A percentile compares a stretch with the other conserved stretches of the same genome.
phyloP scores from a whole-genome alignment of 2,113 vertebrate species.

The Barnardius zonarius region DNA sequence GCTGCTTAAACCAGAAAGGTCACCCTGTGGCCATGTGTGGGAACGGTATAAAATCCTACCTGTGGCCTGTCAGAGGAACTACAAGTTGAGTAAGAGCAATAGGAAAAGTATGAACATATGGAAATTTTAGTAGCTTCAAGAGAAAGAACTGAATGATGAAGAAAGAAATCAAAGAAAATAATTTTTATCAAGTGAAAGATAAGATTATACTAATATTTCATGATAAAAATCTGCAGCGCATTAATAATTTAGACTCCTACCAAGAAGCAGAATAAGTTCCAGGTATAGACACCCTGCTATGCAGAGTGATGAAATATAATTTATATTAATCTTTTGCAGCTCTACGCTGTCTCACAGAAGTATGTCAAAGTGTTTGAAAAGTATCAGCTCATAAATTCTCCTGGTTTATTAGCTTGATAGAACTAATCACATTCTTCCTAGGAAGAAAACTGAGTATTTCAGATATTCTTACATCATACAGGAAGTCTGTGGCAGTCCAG shows the following conservation, averaged over 20 bases:
- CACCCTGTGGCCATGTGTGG: not conserved
- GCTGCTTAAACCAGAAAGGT: not conserved
- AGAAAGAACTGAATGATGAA: not conserved
- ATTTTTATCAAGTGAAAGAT: not conserved
- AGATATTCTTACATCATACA: not conserved
- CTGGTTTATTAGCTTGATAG: not conserved
- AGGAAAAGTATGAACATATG: not conserved
- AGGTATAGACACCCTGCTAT: not conserved
- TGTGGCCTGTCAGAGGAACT: not conserved
- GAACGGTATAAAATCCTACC: not conserved
- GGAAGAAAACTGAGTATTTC: not conserved
- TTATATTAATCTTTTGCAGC: not conserved
- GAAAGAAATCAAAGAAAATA: not conserved
- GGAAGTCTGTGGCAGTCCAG: not conserved
- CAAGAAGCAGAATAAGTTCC: not conserved
- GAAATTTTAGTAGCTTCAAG: not conserved
- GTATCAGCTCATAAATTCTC: not conserved
- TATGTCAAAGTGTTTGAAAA: not conserved
- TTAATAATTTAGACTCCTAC: not conserved
- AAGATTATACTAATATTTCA: not conserved
- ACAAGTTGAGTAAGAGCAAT: not conserved
- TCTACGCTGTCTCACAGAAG: not conserved
- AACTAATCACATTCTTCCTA: not conserved
- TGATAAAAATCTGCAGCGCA: not conserved
- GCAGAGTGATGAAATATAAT: not conserved